Evolutionary conservation across 1,140 invertebrate species (phyloP).

Genomic region (Bombus breviceps): DNA sequence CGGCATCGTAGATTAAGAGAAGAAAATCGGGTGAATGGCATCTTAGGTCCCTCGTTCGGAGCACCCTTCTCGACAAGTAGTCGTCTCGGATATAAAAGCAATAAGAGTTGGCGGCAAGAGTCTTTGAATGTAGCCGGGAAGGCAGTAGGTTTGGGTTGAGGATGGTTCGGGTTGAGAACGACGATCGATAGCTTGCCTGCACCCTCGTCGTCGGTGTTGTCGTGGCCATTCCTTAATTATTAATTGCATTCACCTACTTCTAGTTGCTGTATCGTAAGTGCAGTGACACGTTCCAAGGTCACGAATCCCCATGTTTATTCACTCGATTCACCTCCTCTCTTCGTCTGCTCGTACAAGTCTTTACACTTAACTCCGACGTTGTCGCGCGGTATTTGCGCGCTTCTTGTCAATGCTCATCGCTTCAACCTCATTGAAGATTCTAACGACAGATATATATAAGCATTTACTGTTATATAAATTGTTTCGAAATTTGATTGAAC

Average conservation of each 20-base stretch:
- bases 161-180: conserved; percentile 49
- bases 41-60: conserved; percentile 52
- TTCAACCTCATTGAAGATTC: background rate
- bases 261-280: conserved; percentile 48
- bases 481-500: too few species aligned
- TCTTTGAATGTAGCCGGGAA: conserved; percentile 24
- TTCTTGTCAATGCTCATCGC: too few species aligned
- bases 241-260: conserved; percentile 55
- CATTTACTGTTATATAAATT: too few species aligned
- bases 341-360: background rate
- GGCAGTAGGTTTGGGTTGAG: conserved; percentile 45
- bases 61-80: conserved; percentile 58
- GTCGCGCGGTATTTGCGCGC: background rate
- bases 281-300: conserved; percentile 66
- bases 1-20: conserved; percentile 14
- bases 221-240: conserved; percentile 64
- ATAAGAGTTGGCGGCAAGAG: conserved; percentile 26
- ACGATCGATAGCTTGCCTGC: conserved; percentile 69
- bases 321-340: background rate
- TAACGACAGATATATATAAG: background rate
- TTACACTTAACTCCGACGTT: background rate
- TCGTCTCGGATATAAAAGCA: conserved; percentile 60
- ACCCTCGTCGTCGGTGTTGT: conserved; percentile 38
- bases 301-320: background rate
- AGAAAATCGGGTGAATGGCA: conserved; percentile 54